A percentile compares a stretch with the other conserved stretches of the same genome.
Conservation (phyloP, 2,888 invertebrate genomes). For the Salticus scenicus region DNA sequence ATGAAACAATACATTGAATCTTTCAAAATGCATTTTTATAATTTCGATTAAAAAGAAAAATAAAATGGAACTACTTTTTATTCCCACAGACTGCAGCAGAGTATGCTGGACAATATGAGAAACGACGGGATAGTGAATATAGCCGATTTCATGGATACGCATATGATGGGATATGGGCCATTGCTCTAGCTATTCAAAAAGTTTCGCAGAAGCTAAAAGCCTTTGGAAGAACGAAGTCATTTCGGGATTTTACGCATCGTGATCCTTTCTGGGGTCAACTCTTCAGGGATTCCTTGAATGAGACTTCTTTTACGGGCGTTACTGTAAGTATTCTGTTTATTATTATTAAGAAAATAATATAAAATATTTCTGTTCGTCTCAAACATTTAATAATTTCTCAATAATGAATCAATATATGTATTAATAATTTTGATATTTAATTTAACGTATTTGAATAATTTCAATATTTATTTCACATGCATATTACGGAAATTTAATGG, state of each 20-base stretch:
- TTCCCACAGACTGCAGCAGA: constrained; percentile 92
- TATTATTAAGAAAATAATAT: not conserved
- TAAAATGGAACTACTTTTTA: too few relatives aligned
- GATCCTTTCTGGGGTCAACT: constrained; percentile 88
- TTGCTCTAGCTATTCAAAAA: constrained; percentile 94
- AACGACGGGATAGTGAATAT: constrained; percentile 86
- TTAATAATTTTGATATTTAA: too few relatives aligned
- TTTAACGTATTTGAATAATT: not conserved
- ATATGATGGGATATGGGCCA: constrained; percentile 98
- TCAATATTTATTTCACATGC: too few relatives aligned
- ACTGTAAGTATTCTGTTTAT: constrained; percentile 80
- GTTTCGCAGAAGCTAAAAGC: constrained; percentile 84
- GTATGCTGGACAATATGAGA: constrained; percentile 89
- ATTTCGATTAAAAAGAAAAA: too few relatives aligned
- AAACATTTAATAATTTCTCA: not conserved
- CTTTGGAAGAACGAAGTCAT: constrained; percentile 43
- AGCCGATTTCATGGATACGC: constrained; percentile 98
- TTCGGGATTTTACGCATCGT: constrained; percentile 85
- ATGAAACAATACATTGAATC: too few relatives aligned
- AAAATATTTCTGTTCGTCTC: not conserved
- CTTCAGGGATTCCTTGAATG: constrained; percentile 89
- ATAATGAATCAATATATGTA: too few relatives aligned
- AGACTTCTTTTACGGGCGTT: constrained; percentile 95
- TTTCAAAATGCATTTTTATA: too few relatives aligned
- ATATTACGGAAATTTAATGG: too few relatives aligned